Base-by-base conservation (phyloP, 2,888 invertebrate genomes). In the Athalia cordata region DNA sequence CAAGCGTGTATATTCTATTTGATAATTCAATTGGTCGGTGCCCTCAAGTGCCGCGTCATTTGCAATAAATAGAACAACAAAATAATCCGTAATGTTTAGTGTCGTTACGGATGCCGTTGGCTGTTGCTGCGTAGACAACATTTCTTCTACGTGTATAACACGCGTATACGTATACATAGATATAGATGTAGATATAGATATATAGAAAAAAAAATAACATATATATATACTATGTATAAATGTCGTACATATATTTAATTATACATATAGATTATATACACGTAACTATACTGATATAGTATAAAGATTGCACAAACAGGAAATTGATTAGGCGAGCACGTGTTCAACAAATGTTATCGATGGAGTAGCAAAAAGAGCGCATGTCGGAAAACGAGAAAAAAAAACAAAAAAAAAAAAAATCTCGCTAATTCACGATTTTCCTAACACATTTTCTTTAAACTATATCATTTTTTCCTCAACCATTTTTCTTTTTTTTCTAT, bases 261-360 rank as follows among this genome's bases (percentile, higher is more conserved):
- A 5, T 66, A 66, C 4, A 47, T 64, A 64, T 64, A 29, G n/a
- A 64, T 15, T 15, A 50, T 50, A 4, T 67, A 13, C 5, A 67
- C 8, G 45, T 66, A 66, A 9, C 4, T 67, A 50, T 67, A 6
- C 5, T 49, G 50, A 49, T 49, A 50, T 67, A 7, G 13, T 11
- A 61, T 7, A 52, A 52, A 61, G 61, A 61, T 13, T 15, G 61
- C 15, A 52, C 66, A 68, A 68, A 68, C 68, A 68, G 68, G 68
- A 68, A 68, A 68, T 68, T 52, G 68, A 68, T 68, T 68, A 68
- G 68, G 52, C 68, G 52, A 67, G n/a, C 68, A 68, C 68, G 68
- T 68, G 68, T 43, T 68, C 55, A 15, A 52, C 52, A 55, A 68
- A 68, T 68, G 29, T 52, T 68, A 55, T 55, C 55, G n/a, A n/a